phyloP scores from a whole-genome alignment of 2,797 vertebrate genomes.

The Ptychobarbus kaznakovi region DNA sequence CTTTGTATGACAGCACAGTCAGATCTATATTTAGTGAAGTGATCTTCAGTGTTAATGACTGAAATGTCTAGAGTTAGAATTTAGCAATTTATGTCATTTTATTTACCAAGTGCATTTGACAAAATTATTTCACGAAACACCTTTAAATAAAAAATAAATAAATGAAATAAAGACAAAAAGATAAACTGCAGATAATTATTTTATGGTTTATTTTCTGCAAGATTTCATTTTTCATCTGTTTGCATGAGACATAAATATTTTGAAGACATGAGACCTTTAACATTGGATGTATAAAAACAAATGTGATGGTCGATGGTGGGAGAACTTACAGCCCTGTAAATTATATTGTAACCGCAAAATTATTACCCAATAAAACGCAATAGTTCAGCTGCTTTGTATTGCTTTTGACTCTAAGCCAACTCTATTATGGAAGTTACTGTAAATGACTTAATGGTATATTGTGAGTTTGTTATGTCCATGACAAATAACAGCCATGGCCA shows the following conservation, averaged over 20 bases:
- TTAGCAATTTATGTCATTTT: not conserved
- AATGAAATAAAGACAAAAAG: not conserved
- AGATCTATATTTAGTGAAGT: constrained; percentile 33
- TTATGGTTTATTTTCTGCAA: constrained; percentile 16
- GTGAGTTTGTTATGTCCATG: constrained; percentile 56
- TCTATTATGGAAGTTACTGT: constrained; percentile 40
- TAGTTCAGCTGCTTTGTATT: not conserved
- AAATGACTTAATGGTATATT: constrained; percentile 39
- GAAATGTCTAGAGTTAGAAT: not conserved
- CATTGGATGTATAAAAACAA: constrained; percentile 44
- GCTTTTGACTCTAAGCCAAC: constrained; percentile 25
- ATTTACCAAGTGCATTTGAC: not conserved
- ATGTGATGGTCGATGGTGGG: constrained; percentile 35
- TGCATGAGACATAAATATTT: constrained; percentile 29
- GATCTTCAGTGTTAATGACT: constrained; percentile 18
- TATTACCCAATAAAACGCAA: constrained; percentile 42
- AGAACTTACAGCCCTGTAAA: constrained; percentile 32
- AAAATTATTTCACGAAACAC: not conserved
- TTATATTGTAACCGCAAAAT: constrained; percentile 51
- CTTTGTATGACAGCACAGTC: not conserved
- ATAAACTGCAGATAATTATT: not conserved
- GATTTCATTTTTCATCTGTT: constrained; percentile 33
- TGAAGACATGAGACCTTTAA: constrained; percentile 36
- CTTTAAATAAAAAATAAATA: not conserved
- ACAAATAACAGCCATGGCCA: constrained; percentile 52